phyloP scores from a whole-genome alignment of 2,113 vertebrate genomes.

The Podarcis raffonei region DNA sequence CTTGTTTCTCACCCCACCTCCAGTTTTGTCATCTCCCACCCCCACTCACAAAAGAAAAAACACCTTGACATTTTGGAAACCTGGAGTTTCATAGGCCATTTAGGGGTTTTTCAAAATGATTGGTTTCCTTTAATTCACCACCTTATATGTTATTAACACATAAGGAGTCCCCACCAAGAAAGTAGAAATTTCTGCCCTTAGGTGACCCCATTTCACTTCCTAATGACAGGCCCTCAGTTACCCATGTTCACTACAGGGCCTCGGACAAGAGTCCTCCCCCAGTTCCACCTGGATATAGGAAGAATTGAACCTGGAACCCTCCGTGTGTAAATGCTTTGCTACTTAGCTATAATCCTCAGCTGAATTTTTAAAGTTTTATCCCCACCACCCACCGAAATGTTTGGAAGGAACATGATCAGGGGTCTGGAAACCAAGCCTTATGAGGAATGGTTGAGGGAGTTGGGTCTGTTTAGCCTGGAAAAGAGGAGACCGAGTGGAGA shows the following conservation, averaged over 20 bases:
- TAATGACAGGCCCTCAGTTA: not conserved
- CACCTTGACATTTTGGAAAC: not conserved
- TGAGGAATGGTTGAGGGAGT: too few species aligned
- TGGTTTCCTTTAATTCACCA: not conserved
- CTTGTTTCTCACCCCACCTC: not conserved
- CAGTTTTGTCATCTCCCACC: too few species aligned
- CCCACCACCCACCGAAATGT: not conserved
- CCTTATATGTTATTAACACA: not conserved
- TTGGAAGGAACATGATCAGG: not conserved
- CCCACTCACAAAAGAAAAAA: too few species aligned
- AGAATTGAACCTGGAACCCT: not conserved
- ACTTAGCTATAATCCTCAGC: not conserved
- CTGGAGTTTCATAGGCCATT: not conserved
- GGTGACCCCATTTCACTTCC: not conserved
- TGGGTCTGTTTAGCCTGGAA: too few species aligned
- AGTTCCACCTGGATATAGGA: not conserved
- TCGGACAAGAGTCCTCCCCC: not conserved
- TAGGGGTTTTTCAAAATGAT: too few species aligned
- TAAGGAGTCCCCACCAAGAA: too few species aligned
- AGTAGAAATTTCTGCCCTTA: not conserved
- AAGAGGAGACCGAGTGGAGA: too few species aligned
- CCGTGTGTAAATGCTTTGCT: not conserved
- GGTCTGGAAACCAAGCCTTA: too few species aligned
- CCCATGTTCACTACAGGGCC: not conserved
- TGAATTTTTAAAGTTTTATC: not conserved